A percentile compares a stretch with the other conserved stretches of the same genome.
Evolutionary conservation across 2,888 invertebrate species (phyloP).

Genomic region (Nymphalis c-album): DNA sequence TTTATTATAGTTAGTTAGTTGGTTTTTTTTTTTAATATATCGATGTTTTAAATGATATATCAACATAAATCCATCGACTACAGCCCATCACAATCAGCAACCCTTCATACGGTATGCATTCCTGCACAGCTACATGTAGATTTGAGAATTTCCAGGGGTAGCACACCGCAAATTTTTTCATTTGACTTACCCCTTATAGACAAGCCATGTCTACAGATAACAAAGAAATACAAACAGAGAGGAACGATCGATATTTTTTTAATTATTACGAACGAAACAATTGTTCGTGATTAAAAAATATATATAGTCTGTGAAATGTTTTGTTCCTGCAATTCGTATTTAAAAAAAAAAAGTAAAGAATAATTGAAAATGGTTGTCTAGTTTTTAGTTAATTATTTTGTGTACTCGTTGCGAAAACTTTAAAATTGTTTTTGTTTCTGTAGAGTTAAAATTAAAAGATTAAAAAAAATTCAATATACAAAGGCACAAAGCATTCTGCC

Average conservation of each 20-base stretch:
- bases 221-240: neutral
- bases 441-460: too few relatives aligned
- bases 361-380: too few relatives aligned
- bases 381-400: too few relatives aligned
- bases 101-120: conserved; percentile 22
- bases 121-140: conserved; percentile 7
- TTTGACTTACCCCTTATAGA: conserved; percentile 27
- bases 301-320: neutral
- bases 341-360: neutral
- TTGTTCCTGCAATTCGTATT: neutral
- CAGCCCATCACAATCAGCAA: conserved; percentile 20
- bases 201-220: conserved; percentile 3
- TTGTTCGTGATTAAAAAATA: conserved; percentile 1
- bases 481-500: too few relatives aligned
- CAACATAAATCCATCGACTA: conserved; percentile 16
- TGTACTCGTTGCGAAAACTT: too few relatives aligned
- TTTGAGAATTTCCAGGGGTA: conserved; percentile 32
- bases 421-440: too few relatives aligned
- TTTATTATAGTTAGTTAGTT: too few relatives aligned
- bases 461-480: too few relatives aligned
- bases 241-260: conserved; percentile 22
- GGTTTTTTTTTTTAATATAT: neutral
- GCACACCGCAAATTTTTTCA: conserved; percentile 34
- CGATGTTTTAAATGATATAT: neutral
- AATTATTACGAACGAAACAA: conserved; percentile 17